Base-by-base conservation (phyloP, 2,888 invertebrate species). In the Cheilosia vernalis region DNA sequence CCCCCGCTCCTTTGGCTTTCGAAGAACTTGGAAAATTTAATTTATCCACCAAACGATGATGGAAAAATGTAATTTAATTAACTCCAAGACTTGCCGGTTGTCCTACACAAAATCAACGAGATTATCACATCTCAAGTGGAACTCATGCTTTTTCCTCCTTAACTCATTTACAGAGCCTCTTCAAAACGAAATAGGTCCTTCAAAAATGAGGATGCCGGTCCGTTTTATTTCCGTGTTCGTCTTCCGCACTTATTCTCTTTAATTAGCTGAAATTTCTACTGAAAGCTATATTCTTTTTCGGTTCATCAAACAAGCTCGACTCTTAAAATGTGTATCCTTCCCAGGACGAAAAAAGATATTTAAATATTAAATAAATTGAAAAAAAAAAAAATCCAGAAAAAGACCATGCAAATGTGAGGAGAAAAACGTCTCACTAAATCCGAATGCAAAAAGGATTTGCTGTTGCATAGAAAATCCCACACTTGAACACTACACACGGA, bases 121-220 rank as follows among this genome's bases (percentile, higher is more conserved):
- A 58, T 40, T 58, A 58, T 40, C 37, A 40, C 40, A 40, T 24
- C 21, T 58, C 21, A 40, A 58, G 40, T 58, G 58, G 58, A 40
- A 40, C 58, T 40, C 17, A 15, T 40, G 58, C 58, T 58, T 21
- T 37, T 21, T 40, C 17, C 19, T 6, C 6, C 6, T 58, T 40
- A 40, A 58, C 40, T 58, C 58, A 58, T 33, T 19, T 58, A 58
- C 17, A 10, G 17, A 56, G 40, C 40, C 1, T 7, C 53, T 53
- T 53, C 24, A n/a, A 33, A 33, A 33, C n/a, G 19, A 30, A 30
- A 30, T 27, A 37, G 56, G 33, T 58, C 58, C 58, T 21, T 58
- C 37, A 33, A 33, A 30, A 15, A 3, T 15, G 4, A 4, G 6
- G 15, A 51, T 1, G 13, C 10, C 10, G 4, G 24, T 21, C 51